Base-by-base conservation (phyloP, 2,888 invertebrate species). In the Azorinus chamasolen region DNA sequence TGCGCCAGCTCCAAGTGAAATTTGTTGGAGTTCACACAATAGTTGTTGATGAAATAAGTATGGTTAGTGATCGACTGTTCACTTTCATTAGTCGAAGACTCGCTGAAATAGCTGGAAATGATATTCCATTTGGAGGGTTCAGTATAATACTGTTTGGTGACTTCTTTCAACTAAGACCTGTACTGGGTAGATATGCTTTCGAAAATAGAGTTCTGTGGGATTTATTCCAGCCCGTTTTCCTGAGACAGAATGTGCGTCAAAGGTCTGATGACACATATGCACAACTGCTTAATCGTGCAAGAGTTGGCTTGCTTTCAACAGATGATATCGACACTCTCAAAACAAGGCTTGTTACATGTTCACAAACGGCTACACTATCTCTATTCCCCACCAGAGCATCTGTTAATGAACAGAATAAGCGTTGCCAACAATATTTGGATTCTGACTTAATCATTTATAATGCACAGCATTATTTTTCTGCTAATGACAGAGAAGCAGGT, bases 141-240 rank as follows among this genome's bases (percentile, higher is more conserved):
- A 75, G 75, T 63, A 45, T 79, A 18, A 74, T 79, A 25, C 22
- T 62, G 27, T 51, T 74, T 62, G 74, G 74, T 16, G 71, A 71
- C 27, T 79, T 79, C 50, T 79, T 66, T 25, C 79, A 75, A 27
- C 20, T 75, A 22, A 51, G 25, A 27, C 74, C 74, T 27, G 63
- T 66, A 10, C 12, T 45, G 27, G 74, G 66, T 6, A 4, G 2
- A 48, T 70, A 45, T 63, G 57, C 37, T 22, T 79, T 79, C 37
- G 5, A 41, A 37, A 70, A 74, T 43, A 16, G 20, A 37, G 1
- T 70, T 10, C 14, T 74, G 8, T 79, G 79, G 79, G 45, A 71
- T 16, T 43, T 71, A 20, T 79, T 79, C 59, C 14, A 16, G 12
- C 66, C 74, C 12, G 24, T 70, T 8, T 62, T 79, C 27, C 43